These are phyloP conservation scores for Agonopterix alstromeriana DNA, from an alignment of 2,888 invertebrate genomes.

Conservation along the genomic window DNA sequence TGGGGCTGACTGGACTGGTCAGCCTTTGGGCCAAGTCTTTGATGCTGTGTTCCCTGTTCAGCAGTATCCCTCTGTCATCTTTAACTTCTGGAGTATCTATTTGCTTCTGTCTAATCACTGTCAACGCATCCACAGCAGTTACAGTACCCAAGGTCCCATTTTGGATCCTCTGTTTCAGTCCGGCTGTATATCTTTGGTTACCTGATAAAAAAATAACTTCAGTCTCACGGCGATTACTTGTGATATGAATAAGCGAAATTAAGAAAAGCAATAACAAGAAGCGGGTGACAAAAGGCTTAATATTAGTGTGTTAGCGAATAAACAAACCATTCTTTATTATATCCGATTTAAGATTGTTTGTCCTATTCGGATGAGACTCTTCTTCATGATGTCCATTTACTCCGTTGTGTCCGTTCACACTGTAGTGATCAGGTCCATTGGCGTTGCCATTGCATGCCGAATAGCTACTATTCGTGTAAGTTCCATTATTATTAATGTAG, in stretches of 20 bases:
- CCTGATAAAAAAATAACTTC: slow-evolving; percentile 41
- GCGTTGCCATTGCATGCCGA: slow-evolving; percentile 14
- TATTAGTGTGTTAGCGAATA: slow-evolving; percentile 55
- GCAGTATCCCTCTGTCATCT: slow-evolving; percentile 78
- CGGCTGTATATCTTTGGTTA: slow-evolving; percentile 75
- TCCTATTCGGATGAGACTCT: slow-evolving; percentile 33
- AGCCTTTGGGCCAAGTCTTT: slow-evolving; percentile 92
- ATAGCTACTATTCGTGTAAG: slow-evolving; percentile 24
- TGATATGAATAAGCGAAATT: slow-evolving; percentile 1
- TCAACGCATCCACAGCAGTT: slow-evolving; percentile 54
- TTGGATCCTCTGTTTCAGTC: slow-evolving; percentile 76
- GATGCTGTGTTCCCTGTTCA: slow-evolving; percentile 90
- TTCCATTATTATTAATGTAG: slow-evolving; percentile 22
- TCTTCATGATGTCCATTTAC: slow-evolving; percentile 37
- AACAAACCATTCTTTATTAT: slow-evolving; percentile 68
- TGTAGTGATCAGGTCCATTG: slow-evolving; percentile 17
- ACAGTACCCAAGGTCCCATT: slow-evolving; percentile 76
- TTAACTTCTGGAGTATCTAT: slow-evolving; percentile 77
- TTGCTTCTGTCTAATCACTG: slow-evolving; percentile 69
- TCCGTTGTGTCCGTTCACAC: slow-evolving; percentile 16
- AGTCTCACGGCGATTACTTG: background rate
- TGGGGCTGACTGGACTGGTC: slow-evolving; percentile 79
- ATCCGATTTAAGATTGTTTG: slow-evolving; percentile 42
- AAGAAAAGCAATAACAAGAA: slow-evolving; percentile 5
- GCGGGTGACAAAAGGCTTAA: slow-evolving; percentile 17